A percentile compares a stretch with the other conserved stretches of the same genome.
These are phyloP conservation scores for Galleria mellonella DNA, from an alignment of 1,140 invertebrate genomes.

Conservation along the genomic window DNA sequence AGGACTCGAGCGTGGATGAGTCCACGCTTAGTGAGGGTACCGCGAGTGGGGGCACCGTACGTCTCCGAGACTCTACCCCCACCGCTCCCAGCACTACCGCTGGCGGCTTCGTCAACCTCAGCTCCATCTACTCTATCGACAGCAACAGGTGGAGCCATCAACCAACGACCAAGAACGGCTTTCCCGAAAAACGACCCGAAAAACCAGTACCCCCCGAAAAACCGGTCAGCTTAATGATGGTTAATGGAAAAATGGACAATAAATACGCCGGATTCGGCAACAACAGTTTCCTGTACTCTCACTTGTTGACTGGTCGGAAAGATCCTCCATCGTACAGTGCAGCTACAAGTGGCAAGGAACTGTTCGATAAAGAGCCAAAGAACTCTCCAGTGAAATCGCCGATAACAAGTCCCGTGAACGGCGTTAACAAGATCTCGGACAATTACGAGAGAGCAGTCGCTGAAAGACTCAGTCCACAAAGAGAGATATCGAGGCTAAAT, in stretches of 20 bases:
- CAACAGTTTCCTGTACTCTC: slow-evolving; percentile 69
- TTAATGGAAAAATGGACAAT: slow-evolving; percentile 63
- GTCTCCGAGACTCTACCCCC: slow-evolving; percentile 13
- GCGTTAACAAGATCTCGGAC: slow-evolving; percentile 69
- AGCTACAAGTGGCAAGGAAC: slow-evolving; percentile 33
- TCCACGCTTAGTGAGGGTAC: slow-evolving; percentile 47
- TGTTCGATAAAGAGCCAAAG: slow-evolving; percentile 36
- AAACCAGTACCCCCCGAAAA: slow-evolving; percentile 63
- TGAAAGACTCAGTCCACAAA: slow-evolving; percentile 52
- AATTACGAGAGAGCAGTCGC: slow-evolving; percentile 66
- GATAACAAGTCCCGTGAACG: slow-evolving; percentile 57
- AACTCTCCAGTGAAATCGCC: slow-evolving; percentile 38
- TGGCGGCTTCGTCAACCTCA: slow-evolving; percentile 62
- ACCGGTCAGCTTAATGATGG: slow-evolving; percentile 63
- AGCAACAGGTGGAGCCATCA: slow-evolving; percentile 42
- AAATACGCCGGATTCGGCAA: slow-evolving; percentile 50
- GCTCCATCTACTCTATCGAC: slow-evolving; percentile 65
- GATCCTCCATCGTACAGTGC: slow-evolving; percentile 59
- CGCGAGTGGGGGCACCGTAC: slow-evolving; percentile 11
- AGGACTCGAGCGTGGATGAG: slow-evolving; percentile 66
- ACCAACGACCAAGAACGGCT: slow-evolving; percentile 35
- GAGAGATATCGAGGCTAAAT: slow-evolving; percentile 48
- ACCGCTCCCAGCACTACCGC: slow-evolving; percentile 10
- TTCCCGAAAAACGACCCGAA: slow-evolving; percentile 47
- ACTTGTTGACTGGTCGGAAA: slow-evolving; percentile 53